A percentile compares a stretch with the other conserved stretches of the same genome.
These are phyloP conservation scores for Gymnothorax javanicus DNA, from an alignment of 2,797 vertebrate genomes.

Conservation along the genomic window DNA sequence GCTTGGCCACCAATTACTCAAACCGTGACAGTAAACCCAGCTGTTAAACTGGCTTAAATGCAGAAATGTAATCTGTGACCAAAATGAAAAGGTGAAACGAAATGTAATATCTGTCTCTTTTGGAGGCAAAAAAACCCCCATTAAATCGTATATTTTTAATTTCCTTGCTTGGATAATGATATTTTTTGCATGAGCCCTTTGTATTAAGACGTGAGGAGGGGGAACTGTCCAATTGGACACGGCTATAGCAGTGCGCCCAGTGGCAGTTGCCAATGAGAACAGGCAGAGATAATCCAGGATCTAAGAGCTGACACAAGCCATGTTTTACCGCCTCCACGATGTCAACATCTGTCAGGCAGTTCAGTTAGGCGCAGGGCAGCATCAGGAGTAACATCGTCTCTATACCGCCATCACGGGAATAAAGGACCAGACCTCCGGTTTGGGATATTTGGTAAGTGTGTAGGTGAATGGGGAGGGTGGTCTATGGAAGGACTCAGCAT, in stretches of 20 bases:
- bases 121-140: background rate
- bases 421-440: background rate
- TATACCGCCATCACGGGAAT: background rate
- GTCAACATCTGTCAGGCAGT: slow-evolving; percentile 13
- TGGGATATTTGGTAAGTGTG: background rate
- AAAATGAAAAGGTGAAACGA: no score
- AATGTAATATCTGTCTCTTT: background rate
- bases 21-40: no score
- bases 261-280: background rate
- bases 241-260: background rate
- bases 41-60: no score
- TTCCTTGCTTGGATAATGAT: background rate
- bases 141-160: background rate
- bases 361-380: background rate
- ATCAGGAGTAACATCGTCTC: background rate
- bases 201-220: background rate
- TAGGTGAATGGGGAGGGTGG: background rate
- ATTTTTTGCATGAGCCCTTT: background rate
- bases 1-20: no score
- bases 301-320: background rate
- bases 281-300: slow-evolving; percentile 12
- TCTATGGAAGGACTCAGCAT: background rate
- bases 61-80: no score
- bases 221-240: background rate
- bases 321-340: slow-evolving; percentile 1